These are phyloP conservation scores for Epizoanthus stellaris DNA, from an alignment of 92 coral and sea anemone genomes.

Conservation along the genomic window DNA sequence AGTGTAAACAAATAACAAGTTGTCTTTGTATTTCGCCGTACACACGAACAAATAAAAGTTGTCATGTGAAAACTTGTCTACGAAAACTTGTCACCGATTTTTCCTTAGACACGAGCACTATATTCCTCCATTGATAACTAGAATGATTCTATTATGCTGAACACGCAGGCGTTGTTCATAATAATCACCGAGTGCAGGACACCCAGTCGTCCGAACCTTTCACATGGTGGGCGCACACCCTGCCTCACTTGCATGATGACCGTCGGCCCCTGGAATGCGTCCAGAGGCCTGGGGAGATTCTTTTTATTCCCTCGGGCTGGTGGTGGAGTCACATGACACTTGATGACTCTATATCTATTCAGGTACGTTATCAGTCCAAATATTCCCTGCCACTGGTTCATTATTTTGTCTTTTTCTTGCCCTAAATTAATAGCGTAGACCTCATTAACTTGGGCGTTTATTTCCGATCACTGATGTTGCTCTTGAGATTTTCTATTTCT, in stretches of 20 bases:
- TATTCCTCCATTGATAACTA: no score
- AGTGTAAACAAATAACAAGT: no score
- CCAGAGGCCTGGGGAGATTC: slow-evolving; percentile 81
- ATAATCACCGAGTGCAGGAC: slow-evolving; percentile 69
- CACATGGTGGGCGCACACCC: slow-evolving; percentile 82
- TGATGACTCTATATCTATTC: slow-evolving; percentile 70
- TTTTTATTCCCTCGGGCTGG: slow-evolving; percentile 92
- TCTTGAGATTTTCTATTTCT: no score
- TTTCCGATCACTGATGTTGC: background rate
- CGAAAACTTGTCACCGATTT: no score
- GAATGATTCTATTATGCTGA: no score
- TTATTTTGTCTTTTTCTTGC: background rate
- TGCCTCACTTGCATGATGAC: slow-evolving; percentile 73
- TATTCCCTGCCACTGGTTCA: background rate
- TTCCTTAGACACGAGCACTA: no score
- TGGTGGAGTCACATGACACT: slow-evolving; percentile 86
- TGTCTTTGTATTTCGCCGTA: no score
- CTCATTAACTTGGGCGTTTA: no score
- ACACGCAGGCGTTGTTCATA: slow-evolving; percentile 66
- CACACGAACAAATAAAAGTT: no score
- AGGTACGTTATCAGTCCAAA: slow-evolving; percentile 45
- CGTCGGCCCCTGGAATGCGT: slow-evolving; percentile 77
- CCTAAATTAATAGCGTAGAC: no score
- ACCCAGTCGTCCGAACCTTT: slow-evolving; percentile 78
- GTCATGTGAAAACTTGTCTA: no score